Base-by-base conservation (phyloP, 1,140 invertebrate species). In the Achroia grisella region DNA sequence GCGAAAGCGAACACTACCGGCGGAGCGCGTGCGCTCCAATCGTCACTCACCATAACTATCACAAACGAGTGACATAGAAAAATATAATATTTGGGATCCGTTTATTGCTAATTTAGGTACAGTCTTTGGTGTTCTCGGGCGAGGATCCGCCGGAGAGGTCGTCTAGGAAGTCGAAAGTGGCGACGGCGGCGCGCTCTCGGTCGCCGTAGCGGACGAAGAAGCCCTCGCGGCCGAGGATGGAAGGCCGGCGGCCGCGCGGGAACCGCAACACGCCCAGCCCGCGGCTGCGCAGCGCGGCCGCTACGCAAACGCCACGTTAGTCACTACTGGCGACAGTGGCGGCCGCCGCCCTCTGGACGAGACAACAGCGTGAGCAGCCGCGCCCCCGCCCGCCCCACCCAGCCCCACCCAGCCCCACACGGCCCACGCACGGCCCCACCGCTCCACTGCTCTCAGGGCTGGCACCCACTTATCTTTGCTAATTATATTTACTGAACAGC, bases 131-230 rank as follows among this genome's bases (percentile, higher is more conserved):
- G 17, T 23, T 23, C 57, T 89, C 86, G 48, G 86, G 87, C 48
- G 82, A 87, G 49, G 86, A 87, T 14, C 86, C 84, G 11, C 86
- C 87, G 43, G 88, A 89, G 51, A 93, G 78, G 51, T 92, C 90
- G 66, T 94, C 90, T 39, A 94, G 87, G 84, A 94, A 94, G 81
- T 93, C 92, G 74, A 94, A 94, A 53, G 90, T 91, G 23, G 92
- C 91, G 39, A 94, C 90, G 13, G 92, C 92, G 72, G 93, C 92
- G 39, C 88, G 86, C 70, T 94, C 92, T 60, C 92, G 90, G 48
- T 92, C 91, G n/a, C 92, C 92, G 78, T 90, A 94, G 48, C 92
- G 88, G 27, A 92, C 89, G 86, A 89, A 94, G 79, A 94, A 92
- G 64, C 92, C 91, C 31, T 90, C 88, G 29, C 92, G 87, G 48